These are phyloP conservation scores for Hyposoter dolosus DNA, from an alignment of 2,888 invertebrate species.

Conservation along the genomic window DNA sequence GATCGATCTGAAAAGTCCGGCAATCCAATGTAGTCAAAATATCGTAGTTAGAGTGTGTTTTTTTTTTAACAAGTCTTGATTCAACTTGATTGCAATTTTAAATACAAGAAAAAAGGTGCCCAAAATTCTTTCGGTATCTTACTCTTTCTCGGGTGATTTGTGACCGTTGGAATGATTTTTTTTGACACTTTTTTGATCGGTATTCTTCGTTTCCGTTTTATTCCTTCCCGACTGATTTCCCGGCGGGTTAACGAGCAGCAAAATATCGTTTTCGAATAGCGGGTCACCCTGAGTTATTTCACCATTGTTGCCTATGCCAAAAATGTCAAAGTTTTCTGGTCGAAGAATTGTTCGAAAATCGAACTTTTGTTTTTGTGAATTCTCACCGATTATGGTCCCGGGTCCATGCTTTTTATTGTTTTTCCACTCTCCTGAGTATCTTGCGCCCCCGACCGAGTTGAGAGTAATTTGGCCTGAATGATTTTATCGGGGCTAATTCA, in stretches of 20 bases:
- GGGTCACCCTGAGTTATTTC: constrained; percentile 85
- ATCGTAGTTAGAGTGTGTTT: background rate
- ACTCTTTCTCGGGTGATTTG: constrained; percentile 10
- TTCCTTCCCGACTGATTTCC: constrained; percentile 77
- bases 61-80: background rate
- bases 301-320: constrained; percentile 86
- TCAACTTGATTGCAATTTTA: too few relatives aligned
- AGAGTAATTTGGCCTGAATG: constrained; percentile 83
- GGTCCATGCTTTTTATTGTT: constrained; percentile 87
- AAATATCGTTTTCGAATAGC: constrained; percentile 86
- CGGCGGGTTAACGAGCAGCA: constrained; percentile 77
- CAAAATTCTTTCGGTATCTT: background rate
- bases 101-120: background rate
- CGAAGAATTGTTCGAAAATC: background rate
- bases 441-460: constrained; percentile 86
- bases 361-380: background rate
- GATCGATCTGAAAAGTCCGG: constrained; percentile 13
- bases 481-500: constrained; percentile 33
- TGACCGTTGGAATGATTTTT: background rate
- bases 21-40: constrained; percentile 2
- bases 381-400: constrained; percentile 81
- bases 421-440: constrained; percentile 86
- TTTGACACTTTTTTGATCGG: constrained; percentile 75
- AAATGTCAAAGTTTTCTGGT: constrained; percentile 65
- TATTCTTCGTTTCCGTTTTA: constrained; percentile 75